phyloP scores from a whole-genome alignment of 2,113 vertebrate genomes.

The Entelurus aequoreus region DNA sequence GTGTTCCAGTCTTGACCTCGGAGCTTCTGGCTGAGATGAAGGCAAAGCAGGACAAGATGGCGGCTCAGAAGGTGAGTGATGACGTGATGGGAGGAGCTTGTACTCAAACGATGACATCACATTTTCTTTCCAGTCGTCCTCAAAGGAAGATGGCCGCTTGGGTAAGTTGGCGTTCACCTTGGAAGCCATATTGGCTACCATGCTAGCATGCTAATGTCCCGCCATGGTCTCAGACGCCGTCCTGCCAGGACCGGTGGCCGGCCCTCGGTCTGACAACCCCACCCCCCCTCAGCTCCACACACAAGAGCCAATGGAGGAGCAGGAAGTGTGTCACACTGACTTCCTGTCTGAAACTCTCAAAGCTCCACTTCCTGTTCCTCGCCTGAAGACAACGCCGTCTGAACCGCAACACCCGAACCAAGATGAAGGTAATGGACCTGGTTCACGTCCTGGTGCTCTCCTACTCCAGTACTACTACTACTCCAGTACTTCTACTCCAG shows the following conservation, averaged over 20 bases:
- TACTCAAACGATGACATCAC: neutral
- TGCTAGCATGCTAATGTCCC: neutral
- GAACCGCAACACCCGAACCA: slow-evolving; percentile 76
- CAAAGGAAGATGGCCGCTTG: neutral
- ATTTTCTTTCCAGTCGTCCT: neutral
- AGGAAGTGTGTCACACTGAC: neutral
- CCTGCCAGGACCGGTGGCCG: slow-evolving; percentile 72
- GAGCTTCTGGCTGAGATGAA: slow-evolving; percentile 93
- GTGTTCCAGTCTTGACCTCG: slow-evolving; percentile 73
- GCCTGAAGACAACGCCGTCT: slow-evolving; percentile 77
- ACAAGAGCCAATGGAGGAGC: slow-evolving; percentile 23
- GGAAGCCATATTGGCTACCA: neutral
- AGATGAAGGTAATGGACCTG: slow-evolving; percentile 17
- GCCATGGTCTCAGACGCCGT: slow-evolving; percentile 36
- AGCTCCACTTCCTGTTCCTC: slow-evolving; percentile 75
- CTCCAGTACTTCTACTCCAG: neutral
- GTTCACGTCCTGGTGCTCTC: too few relatives aligned
- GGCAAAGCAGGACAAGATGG: slow-evolving; percentile 87
- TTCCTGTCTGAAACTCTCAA: slow-evolving; percentile 60
- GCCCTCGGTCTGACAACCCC: slow-evolving; percentile 68
- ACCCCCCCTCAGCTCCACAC: slow-evolving; percentile 69
- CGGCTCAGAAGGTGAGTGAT: slow-evolving; percentile 76
- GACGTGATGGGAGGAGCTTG: neutral
- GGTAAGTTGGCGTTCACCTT: neutral
- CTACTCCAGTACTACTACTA: neutral